Evolutionary conservation across 2,797 vertebrate genomes (phyloP).

Genomic region (Coregonus sp.): DNA sequence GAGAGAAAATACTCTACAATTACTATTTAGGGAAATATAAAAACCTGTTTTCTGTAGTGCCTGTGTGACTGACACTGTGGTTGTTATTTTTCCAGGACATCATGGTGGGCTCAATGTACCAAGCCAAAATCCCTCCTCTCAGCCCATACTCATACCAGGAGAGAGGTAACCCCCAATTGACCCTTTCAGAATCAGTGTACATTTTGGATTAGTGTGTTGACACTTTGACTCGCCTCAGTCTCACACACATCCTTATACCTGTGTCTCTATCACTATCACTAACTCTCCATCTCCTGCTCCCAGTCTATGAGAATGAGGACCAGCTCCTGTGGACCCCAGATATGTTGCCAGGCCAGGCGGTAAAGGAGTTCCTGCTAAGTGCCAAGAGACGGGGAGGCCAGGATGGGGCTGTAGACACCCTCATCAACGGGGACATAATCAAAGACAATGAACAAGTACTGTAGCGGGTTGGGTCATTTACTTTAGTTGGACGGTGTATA

Average conservation of each 20-base stretch:
- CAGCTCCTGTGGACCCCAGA: conserved; percentile 90
- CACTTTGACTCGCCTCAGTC: conserved; percentile 43
- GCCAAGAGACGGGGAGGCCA: conserved; percentile 77
- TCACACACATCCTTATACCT: conserved; percentile 31
- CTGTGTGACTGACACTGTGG: conserved; percentile 50
- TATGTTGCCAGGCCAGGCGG: conserved; percentile 79
- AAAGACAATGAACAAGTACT: conserved; percentile 91
- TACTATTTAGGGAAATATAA: conserved; percentile 8
- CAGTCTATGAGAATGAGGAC: conserved; percentile 87
- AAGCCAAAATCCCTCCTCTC: conserved; percentile 85
- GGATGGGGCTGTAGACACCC: conserved; percentile 59
- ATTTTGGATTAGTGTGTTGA: conserved; percentile 34
- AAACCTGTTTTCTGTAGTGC: conserved; percentile 57
- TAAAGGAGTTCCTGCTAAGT: conserved; percentile 86
- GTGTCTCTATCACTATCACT: conserved; percentile 19
- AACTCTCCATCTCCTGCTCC: not conserved
- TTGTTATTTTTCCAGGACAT: conserved; percentile 80
- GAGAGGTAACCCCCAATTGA: conserved; percentile 74
- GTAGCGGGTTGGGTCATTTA: not conserved
- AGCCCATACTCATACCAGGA: conserved; percentile 73
- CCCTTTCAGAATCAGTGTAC: conserved; percentile 18
- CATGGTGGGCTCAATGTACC: conserved; percentile 93
- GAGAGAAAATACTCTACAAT: conserved; percentile 8
- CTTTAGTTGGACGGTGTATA: no score
- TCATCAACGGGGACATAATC: conserved; percentile 70